A percentile compares a stretch with the other conserved stretches of the same genome.
Conservation (phyloP, 1,140 invertebrate species). For the Paralvinella palmiformis region DNA sequence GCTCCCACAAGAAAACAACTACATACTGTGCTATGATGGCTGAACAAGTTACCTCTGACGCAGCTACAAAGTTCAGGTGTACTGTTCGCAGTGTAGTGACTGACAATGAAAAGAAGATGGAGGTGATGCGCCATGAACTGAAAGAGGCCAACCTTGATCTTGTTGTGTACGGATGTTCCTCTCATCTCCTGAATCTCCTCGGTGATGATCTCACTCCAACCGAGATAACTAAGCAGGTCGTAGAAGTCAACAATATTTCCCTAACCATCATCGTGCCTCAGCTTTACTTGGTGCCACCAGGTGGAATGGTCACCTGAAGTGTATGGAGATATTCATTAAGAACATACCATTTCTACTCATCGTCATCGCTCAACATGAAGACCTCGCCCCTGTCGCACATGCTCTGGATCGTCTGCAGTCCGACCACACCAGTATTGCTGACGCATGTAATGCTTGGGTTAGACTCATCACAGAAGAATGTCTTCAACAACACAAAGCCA, state of each 20-base stretch:
- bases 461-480: neutral
- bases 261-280: neutral
- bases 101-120: neutral
- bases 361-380: neutral
- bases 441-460: slow-evolving; percentile 9
- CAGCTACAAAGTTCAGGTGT: neutral
- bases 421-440: slow-evolving; percentile 3
- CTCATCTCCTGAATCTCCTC: slow-evolving; percentile 2
- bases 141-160: neutral
- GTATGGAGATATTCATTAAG: slow-evolving; percentile 3
- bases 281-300: neutral
- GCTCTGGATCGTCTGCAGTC: slow-evolving; percentile 1
- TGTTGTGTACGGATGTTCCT: slow-evolving; percentile 8
- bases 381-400: neutral
- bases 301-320: neutral
- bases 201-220: neutral
- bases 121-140: neutral
- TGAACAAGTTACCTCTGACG: neutral
- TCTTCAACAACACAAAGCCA: slow-evolving; percentile 2
- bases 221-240: neutral
- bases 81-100: slow-evolving; percentile 7
- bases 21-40: neutral
- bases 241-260: slow-evolving; percentile 4
- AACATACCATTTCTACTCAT: neutral
- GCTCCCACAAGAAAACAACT: neutral